Evolutionary conservation across 2,888 invertebrate genomes (phyloP).

Genomic region (Neoscelio sp.): DNA sequence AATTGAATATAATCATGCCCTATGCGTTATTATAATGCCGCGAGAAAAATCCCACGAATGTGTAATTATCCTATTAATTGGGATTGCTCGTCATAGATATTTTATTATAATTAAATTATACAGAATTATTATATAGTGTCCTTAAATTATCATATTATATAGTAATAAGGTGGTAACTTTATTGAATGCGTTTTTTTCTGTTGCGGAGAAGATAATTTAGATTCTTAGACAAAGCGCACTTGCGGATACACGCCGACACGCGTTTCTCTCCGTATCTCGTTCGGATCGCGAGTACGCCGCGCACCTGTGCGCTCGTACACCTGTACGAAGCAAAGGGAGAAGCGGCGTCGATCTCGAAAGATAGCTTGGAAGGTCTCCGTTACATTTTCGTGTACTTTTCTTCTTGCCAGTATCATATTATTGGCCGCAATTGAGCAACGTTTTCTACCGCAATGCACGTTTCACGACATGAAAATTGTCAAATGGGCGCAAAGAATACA

Average conservation of each 20-base stretch:
- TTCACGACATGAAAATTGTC: conserved; percentile 36
- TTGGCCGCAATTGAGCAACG: conserved; percentile 47
- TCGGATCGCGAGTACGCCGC: conserved; percentile 29
- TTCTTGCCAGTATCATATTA: conserved; percentile 54
- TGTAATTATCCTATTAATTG: conserved; percentile 29
- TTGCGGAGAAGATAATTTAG: conserved; percentile 7
- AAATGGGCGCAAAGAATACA: conserved; percentile 31
- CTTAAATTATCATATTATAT: conserved; percentile 7
- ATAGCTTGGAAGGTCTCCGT: conserved; percentile 32
- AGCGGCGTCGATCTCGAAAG: conserved; percentile 12
- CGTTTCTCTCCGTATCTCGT: conserved; percentile 23
- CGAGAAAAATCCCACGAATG: conserved; percentile 19
- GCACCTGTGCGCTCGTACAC: conserved; percentile 5
- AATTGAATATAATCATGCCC: conserved; percentile 39
- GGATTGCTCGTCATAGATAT: conserved; percentile 18
- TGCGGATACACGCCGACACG: conserved; percentile 13
- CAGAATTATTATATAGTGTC: neutral
- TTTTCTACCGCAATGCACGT: conserved; percentile 28
- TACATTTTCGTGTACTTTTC: conserved; percentile 57
- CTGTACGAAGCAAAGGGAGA: conserved; percentile 38
- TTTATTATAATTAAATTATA: neutral
- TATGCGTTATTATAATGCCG: conserved; percentile 35
- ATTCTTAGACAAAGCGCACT: conserved; percentile 20
- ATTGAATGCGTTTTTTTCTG: conserved; percentile 18
- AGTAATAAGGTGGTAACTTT: neutral